Evolutionary conservation across 2,113 vertebrate species (phyloP).

Genomic region (Channa maculata): DNA sequence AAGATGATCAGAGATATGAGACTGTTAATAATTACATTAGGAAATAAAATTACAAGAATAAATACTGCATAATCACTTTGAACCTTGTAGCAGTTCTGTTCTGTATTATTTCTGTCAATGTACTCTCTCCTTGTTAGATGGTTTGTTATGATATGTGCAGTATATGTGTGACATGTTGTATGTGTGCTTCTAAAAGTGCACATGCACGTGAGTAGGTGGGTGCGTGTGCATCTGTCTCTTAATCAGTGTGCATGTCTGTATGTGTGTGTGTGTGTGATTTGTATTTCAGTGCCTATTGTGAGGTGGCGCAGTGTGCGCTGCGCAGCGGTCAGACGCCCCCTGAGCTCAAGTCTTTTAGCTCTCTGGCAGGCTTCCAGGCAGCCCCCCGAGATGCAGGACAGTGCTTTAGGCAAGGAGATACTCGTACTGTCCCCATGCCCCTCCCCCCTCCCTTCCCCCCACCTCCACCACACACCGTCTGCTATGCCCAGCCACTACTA

Average conservation of each 20-base stretch:
- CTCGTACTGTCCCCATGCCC: constrained; percentile 63
- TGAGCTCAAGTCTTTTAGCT: constrained; percentile 87
- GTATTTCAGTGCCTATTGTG: constrained; percentile 87
- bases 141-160: constrained; percentile 29
- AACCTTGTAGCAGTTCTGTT: constrained; percentile 37
- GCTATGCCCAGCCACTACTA: constrained; percentile 46
- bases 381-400: constrained; percentile 86
- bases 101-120: constrained; percentile 39
- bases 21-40: constrained; percentile 16
- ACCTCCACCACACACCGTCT: constrained; percentile 63
- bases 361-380: constrained; percentile 86
- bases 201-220: constrained; percentile 37
- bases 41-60: constrained; percentile 6
- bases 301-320: constrained; percentile 85
- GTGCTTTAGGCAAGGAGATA: constrained; percentile 87
- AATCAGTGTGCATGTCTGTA: constrained; percentile 68
- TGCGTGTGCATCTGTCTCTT: constrained; percentile 48
- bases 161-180: neutral
- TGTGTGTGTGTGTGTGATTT: constrained; percentile 80
- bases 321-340: constrained; percentile 84
- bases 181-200: constrained; percentile 29
- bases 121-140: constrained; percentile 34
- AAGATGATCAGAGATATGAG: constrained; percentile 21
- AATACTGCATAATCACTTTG: constrained; percentile 3
- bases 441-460: constrained; percentile 41